Percentiles rank a stretch among this genome's conserved stretches.
phyloP scores from a whole-genome alignment of 1,140 invertebrate species.

The Drosophila aff. region DNA sequence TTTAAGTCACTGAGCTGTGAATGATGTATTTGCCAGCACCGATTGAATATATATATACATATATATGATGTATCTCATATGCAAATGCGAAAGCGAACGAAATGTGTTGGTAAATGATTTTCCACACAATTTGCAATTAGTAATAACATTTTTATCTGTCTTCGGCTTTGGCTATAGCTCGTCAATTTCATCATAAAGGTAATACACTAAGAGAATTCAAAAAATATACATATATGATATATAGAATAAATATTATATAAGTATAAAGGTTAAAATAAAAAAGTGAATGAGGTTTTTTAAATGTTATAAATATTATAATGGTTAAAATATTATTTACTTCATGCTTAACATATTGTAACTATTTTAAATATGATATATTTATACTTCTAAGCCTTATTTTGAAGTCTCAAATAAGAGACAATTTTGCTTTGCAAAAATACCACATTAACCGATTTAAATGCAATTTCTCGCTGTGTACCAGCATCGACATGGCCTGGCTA shows the following conservation, averaged over 20 bases:
- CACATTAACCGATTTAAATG: neutral
- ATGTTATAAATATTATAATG: no score
- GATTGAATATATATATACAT: neutral
- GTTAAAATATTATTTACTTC: neutral
- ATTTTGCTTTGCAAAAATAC: neutral
- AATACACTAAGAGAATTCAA: neutral
- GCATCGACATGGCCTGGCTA: slow-evolving; percentile 36
- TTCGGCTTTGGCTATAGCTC: neutral
- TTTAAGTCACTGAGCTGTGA: slow-evolving; percentile 7
- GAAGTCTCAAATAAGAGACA: neutral
- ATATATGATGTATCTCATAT: slow-evolving; percentile 38
- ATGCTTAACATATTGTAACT: no score
- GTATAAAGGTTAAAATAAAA: no score
- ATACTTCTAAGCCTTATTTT: neutral
- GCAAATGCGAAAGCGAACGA: slow-evolving; percentile 57
- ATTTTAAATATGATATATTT: no score
- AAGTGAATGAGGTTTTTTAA: no score
- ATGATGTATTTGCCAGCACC: slow-evolving; percentile 7
- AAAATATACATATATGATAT: no score
- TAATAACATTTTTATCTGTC: slow-evolving; percentile 63
- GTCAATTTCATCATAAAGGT: slow-evolving; percentile 1
- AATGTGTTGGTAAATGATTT: slow-evolving; percentile 70
- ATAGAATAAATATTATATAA: no score
- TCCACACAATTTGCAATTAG: slow-evolving; percentile 82
- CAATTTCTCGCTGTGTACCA: slow-evolving; percentile 16